Conservation (phyloP, 2,797 vertebrate genomes). For the Mormyrops attenuatus region DNA sequence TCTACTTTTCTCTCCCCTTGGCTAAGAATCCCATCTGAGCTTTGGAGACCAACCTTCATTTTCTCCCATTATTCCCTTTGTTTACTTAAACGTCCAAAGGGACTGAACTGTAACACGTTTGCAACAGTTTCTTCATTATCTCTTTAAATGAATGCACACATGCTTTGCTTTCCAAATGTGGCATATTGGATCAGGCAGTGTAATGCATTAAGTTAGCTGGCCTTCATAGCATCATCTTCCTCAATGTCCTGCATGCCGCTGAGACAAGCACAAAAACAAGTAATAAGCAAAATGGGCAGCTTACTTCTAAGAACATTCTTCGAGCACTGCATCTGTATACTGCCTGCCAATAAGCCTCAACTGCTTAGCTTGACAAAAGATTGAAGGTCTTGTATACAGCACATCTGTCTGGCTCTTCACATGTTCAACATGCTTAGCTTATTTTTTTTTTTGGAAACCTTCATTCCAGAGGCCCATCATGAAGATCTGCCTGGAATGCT, state of each 20-base stretch:
- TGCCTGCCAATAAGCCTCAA: background rate
- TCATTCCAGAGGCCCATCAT: slow-evolving; percentile 33
- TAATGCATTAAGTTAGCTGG: background rate
- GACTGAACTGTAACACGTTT: background rate
- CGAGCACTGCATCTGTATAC: background rate
- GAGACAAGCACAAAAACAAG: background rate
- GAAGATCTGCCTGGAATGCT: slow-evolving; percentile 40
- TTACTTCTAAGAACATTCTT: background rate
- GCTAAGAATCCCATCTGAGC: background rate
- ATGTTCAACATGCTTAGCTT: background rate
- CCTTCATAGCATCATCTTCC: background rate
- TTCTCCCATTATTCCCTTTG: background rate
- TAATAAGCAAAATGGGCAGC: background rate
- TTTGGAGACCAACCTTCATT: background rate
- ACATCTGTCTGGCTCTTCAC: background rate
- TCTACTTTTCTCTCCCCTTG: background rate
- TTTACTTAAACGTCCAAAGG: background rate
- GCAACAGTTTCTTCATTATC: background rate
- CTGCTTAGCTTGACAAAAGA: background rate
- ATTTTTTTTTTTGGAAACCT: background rate
- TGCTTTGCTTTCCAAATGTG: background rate
- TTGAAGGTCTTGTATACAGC: background rate
- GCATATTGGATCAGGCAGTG: background rate
- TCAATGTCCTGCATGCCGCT: background rate
- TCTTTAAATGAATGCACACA: background rate